phyloP scores from a whole-genome alignment of 2,113 vertebrate species.

The Antidorcas marsupialis region DNA sequence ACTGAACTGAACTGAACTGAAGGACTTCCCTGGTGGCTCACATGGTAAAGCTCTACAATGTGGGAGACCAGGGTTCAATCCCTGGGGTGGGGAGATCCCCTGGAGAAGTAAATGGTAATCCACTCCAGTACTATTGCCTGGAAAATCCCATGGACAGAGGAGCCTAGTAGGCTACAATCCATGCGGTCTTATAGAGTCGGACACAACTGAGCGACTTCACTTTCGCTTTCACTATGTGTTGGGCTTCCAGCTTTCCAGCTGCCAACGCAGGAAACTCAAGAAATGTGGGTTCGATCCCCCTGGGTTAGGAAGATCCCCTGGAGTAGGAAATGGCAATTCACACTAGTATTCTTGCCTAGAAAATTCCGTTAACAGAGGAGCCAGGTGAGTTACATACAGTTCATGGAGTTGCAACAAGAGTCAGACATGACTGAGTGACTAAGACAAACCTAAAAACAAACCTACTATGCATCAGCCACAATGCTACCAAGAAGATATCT shows the following conservation, averaged over 20 bases:
- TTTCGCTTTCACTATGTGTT: background rate
- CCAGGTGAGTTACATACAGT: background rate
- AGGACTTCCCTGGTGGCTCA: too few species aligned
- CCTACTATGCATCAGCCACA: background rate
- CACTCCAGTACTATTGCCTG: too few species aligned
- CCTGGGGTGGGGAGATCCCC: too few species aligned
- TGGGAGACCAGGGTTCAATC: too few species aligned
- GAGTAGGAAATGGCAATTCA: background rate
- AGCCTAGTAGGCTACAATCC: too few species aligned
- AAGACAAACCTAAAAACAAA: background rate
- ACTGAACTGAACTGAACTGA: too few species aligned
- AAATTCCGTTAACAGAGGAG: background rate
- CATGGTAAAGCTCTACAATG: too few species aligned
- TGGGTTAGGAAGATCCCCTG: background rate
- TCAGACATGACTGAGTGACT: background rate
- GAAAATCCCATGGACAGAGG: too few species aligned
- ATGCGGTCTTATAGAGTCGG: accelerated
- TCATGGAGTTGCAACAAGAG: background rate
- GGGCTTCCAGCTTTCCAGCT: too few species aligned
- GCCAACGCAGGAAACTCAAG: background rate
- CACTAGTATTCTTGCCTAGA: background rate
- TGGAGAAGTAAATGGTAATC: too few species aligned
- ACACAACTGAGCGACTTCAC: too few species aligned
- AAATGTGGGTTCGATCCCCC: background rate
- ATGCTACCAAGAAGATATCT: background rate